Conservation (phyloP, 2,113 vertebrate genomes). For the Calyptommatus sinebrachiatus region DNA sequence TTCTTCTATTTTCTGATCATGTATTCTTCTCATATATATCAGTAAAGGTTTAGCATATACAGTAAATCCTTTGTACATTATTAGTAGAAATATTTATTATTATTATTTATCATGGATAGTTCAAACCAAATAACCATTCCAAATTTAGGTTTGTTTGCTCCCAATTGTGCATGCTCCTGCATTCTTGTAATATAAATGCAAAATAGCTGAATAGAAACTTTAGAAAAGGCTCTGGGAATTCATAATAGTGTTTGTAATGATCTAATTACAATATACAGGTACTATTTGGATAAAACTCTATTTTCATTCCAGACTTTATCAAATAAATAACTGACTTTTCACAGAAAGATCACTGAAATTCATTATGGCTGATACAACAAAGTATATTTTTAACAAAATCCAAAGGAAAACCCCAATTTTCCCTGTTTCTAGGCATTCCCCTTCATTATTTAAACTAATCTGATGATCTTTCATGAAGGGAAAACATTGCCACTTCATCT, state of each 20-base stretch:
- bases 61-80: neutral
- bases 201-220: slow-evolving; percentile 1
- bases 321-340: slow-evolving; percentile 5
- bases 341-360: slow-evolving; percentile 2
- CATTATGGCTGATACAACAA: slow-evolving; percentile 7
- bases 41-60: neutral
- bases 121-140: slow-evolving; percentile 26
- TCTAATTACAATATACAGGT: slow-evolving; percentile 13
- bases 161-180: slow-evolving; percentile 2
- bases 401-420: neutral
- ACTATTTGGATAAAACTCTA: slow-evolving; percentile 9
- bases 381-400: neutral
- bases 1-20: neutral
- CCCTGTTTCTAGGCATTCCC: neutral
- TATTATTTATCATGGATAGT: neutral
- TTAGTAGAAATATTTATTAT: slow-evolving; percentile 7
- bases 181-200: slow-evolving; percentile 21
- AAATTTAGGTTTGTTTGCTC: slow-evolving; percentile 15
- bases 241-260: slow-evolving; percentile 18
- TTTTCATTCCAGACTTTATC: slow-evolving; percentile 13
- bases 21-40: slow-evolving; percentile 8
- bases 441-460: neutral
- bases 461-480: no score
- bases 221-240: neutral
- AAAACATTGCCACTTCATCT: neutral